Evolutionary conservation across 2,888 invertebrate species (phyloP), one percentile per base, ranked within the genome.

Genomic region (Aproaerema taeniolella): DNA sequence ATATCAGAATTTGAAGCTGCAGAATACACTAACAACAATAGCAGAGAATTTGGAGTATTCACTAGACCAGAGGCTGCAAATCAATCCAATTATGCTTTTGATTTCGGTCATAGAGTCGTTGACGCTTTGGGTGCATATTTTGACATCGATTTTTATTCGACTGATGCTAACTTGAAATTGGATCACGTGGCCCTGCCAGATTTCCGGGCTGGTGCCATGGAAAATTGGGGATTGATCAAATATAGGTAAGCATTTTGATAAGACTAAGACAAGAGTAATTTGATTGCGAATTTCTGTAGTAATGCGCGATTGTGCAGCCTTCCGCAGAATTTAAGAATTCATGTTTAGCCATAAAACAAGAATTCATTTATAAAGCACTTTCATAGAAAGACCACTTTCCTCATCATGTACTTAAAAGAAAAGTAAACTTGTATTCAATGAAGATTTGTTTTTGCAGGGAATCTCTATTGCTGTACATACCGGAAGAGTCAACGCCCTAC

Each of bases 141-240:
- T 37, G 85, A 67, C 0, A 61, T 88, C n/a, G 56, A 81, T 6
- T 91, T 90, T 52, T 88, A 88, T 42, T 58, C 63, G 0, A 70
- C 79, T 3, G 62, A 90, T 45, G 88, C 86, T 1, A 79, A 93
- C 42, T 82, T 91, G 3, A 95, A 95, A 66, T 88, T 95, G 70
- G 93, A 96, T 61, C 91, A 95, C 61, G 91, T 95, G n/a, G 95
- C 95, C 1, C 88, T 97, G 43, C 92, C 95, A 0, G 94, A 96
- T 65, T 95, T 96, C 67, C 88, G 89, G 32, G 91, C 93, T 47
- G 94, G 94, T 30, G 96, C 96, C 37, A 96, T 96, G 96, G 95
- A 96, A 66, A 96, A 97, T 67, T 96, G 96, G 95, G 96, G 96
- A 5, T 81, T 96, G 14, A 88, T 95, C 5, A 95, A 93, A 2